These are phyloP conservation scores for Melolontha melolontha DNA, from an alignment of 2,888 invertebrate genomes.

Conservation along the genomic window DNA sequence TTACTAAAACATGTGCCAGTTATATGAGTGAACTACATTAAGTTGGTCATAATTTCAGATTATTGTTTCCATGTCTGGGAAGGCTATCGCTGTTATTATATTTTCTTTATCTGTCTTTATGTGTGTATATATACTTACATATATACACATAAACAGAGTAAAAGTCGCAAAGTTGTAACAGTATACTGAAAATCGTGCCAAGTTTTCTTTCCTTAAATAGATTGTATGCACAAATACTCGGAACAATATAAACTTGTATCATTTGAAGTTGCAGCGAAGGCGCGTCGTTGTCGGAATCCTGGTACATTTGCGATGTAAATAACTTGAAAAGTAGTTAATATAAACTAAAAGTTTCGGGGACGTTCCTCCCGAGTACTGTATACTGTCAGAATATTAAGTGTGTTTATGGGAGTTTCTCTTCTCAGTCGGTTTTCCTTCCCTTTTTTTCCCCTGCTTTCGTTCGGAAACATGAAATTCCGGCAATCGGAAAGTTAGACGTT, in stretches of 20 bases:
- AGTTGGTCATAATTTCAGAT: background rate
- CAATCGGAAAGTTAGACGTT: conserved; percentile 34
- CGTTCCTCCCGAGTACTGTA: background rate
- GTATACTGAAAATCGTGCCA: conserved; percentile 19
- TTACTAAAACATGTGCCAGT: too few species aligned
- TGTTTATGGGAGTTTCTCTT: conserved; percentile 32
- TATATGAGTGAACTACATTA: background rate
- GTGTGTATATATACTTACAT: conserved; percentile 3
- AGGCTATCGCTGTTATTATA: conserved; percentile 4
- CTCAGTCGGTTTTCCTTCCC: background rate
- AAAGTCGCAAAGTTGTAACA: conserved; percentile 12
- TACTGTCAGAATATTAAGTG: conserved; percentile 32
- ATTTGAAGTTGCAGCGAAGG: conserved; percentile 33
- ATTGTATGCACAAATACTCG: conserved; percentile 38
- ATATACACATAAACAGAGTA: conserved; percentile 10
- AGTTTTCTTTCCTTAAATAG: conserved; percentile 28
- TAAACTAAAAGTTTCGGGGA: conserved; percentile 29
- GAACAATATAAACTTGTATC: conserved; percentile 37
- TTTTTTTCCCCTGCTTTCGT: too few species aligned
- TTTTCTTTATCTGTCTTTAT: conserved; percentile 2
- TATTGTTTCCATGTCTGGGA: conserved; percentile 8
- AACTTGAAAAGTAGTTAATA: conserved; percentile 39
- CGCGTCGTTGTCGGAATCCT: conserved; percentile 19
- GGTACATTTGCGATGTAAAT: conserved; percentile 39
- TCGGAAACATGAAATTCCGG: conserved; percentile 12